Conservation (phyloP, 2,888 invertebrate species). For the Melipona bicolor region DNA sequence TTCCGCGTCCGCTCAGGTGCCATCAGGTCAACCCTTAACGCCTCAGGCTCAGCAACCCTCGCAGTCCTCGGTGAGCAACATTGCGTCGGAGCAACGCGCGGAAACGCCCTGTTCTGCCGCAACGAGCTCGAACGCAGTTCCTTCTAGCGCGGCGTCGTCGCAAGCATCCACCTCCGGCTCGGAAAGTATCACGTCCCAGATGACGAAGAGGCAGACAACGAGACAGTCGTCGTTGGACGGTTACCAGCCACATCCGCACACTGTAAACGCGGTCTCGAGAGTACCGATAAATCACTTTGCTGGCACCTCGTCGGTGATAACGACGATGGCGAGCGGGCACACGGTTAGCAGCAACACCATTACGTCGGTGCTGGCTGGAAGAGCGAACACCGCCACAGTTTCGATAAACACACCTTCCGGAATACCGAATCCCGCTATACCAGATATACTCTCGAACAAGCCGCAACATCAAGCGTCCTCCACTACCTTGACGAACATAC, state of each 20-base stretch:
- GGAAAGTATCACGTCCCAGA: conserved; percentile 62
- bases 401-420: conserved; percentile 88
- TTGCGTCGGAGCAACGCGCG: conserved; percentile 74
- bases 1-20: conserved; percentile 67
- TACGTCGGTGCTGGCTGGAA: conserved; percentile 91
- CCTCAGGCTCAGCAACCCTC: conserved; percentile 75
- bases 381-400: conserved; percentile 91
- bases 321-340: conserved; percentile 90
- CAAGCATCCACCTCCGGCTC: conserved; percentile 66
- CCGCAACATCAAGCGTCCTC: conserved; percentile 84
- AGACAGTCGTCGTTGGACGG: conserved; percentile 75
- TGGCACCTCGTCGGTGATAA: conserved; percentile 84
- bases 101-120: conserved; percentile 74
- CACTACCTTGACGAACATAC: conserved; percentile 82
- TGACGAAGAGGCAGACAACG: conserved; percentile 80
- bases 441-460: conserved; percentile 81
- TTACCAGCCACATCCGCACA: conserved; percentile 82
- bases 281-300: conserved; percentile 74
- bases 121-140: conserved; percentile 72
- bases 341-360: conserved; percentile 92
- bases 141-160: conserved; percentile 74
- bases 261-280: conserved; percentile 74
- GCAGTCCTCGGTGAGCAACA: conserved; percentile 69
- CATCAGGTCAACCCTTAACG: conserved; percentile 65
- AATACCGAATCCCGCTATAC: conserved; percentile 81